phyloP scores from a whole-genome alignment of 2,113 vertebrate genomes.

The Ptilonorhynchus violaceus region DNA sequence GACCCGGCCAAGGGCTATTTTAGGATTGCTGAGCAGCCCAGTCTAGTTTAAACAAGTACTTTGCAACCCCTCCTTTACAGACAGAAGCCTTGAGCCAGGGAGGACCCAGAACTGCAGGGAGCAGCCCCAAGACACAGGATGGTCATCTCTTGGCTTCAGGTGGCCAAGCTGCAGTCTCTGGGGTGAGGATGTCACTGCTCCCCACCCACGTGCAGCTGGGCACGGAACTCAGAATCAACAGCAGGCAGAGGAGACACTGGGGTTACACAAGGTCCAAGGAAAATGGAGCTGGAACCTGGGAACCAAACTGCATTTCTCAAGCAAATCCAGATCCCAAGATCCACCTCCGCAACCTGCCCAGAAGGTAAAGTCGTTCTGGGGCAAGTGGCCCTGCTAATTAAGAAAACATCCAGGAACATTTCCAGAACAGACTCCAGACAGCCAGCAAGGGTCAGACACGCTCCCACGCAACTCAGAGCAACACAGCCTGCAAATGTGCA shows the following conservation, averaged over 20 bases:
- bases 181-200: neutral
- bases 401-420: neutral
- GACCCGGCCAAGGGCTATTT: neutral
- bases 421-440: neutral
- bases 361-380: constrained; percentile 1
- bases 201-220: neutral
- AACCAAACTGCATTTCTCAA: neutral
- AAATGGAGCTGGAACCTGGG: neutral
- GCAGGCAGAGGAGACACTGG: neutral
- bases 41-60: neutral
- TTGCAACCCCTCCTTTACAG: neutral
- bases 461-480: neutral
- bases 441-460: neutral
- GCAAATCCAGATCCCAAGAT: neutral
- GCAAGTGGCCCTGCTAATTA: neutral
- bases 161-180: neutral
- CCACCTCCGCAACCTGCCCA: neutral
- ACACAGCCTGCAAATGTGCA: neutral
- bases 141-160: neutral
- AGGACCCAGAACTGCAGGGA: neutral
- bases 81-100: neutral
- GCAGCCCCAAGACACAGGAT: neutral
- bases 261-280: neutral
- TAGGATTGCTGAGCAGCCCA: neutral
- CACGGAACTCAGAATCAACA: neutral